phyloP scores from a whole-genome alignment of 2,797 vertebrate species.

The Naso thynnoides region DNA sequence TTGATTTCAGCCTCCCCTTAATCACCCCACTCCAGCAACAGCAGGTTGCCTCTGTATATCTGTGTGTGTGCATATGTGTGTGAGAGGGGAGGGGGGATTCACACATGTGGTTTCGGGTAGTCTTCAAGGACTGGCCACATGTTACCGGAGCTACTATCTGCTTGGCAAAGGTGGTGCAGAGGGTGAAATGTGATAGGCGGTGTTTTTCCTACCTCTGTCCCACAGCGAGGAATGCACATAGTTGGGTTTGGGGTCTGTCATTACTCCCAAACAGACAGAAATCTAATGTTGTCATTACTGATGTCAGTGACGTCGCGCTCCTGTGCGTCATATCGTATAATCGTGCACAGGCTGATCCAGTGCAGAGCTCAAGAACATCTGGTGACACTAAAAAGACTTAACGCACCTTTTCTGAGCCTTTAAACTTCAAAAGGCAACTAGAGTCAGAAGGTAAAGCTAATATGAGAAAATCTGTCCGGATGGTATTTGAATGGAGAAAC shows the following conservation, averaged over 20 bases:
- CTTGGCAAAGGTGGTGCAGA: slow-evolving; percentile 59
- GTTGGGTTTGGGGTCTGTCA: slow-evolving; percentile 34
- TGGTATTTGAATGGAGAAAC: neutral
- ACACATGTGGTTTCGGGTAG: slow-evolving; percentile 76
- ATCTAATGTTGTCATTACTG: slow-evolving; percentile 27
- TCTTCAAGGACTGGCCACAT: slow-evolving; percentile 76
- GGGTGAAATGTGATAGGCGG: slow-evolving; percentile 65
- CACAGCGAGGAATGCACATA: slow-evolving; percentile 64
- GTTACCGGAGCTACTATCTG: slow-evolving; percentile 72
- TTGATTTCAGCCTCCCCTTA: slow-evolving; percentile 76
- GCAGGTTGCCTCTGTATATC: slow-evolving; percentile 36
- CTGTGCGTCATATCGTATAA: slow-evolving; percentile 38
- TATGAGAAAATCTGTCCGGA: neutral
- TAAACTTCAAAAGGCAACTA: slow-evolving; percentile 5
- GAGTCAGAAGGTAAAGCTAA: neutral
- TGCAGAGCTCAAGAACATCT: slow-evolving; percentile 19
- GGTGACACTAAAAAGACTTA: slow-evolving; percentile 14
- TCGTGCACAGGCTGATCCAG: neutral
- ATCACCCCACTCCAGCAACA: slow-evolving; percentile 59
- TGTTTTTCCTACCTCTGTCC: slow-evolving; percentile 50
- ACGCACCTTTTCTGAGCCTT: slow-evolving; percentile 1
- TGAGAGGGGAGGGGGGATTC: slow-evolving; percentile 47
- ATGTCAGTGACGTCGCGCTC: slow-evolving; percentile 52
- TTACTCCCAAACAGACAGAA: slow-evolving; percentile 39
- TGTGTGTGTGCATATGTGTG: slow-evolving; percentile 16